Conservation (phyloP, 2,888 invertebrate genomes). For the Oxyteleia sp. region DNA sequence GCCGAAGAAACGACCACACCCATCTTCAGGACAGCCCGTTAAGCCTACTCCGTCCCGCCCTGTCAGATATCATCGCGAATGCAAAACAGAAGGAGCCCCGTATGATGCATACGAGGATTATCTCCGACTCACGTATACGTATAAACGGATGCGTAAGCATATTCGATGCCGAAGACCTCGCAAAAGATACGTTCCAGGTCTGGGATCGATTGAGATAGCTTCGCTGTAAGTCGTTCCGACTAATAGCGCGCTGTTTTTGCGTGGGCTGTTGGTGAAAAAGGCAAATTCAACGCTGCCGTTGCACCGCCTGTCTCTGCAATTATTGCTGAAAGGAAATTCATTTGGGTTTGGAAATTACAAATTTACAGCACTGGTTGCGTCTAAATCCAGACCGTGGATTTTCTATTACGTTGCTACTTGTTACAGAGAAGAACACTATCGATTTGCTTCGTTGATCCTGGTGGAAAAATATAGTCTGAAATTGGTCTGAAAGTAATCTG, state of each 20-base stretch:
- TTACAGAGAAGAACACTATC: too few relatives aligned
- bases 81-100: conserved; percentile 83
- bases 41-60: conserved; percentile 82
- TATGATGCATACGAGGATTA: conserved; percentile 61
- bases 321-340: too few relatives aligned
- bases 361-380: too few relatives aligned
- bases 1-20: conserved; percentile 81
- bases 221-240: conserved; percentile 76
- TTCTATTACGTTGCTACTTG: too few relatives aligned
- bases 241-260: conserved; percentile 75
- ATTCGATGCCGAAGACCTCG: conserved; percentile 57
- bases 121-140: conserved; percentile 34
- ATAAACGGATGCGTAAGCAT: conserved; percentile 35
- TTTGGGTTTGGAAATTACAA: too few relatives aligned
- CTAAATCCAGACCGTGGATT: too few relatives aligned
- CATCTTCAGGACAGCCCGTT: conserved; percentile 83
- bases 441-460: too few relatives aligned
- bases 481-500: too few relatives aligned
- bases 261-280: conserved; percentile 64
- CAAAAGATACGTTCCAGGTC: conserved; percentile 33
- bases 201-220: conserved; percentile 78
- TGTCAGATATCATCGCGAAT: conserved; percentile 85
- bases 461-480: too few relatives aligned
- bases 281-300: conserved; percentile 7
- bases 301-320: conserved; percentile 12